phyloP scores from a whole-genome alignment of 2,113 vertebrate genomes.

The Anthoscopus minutus region DNA sequence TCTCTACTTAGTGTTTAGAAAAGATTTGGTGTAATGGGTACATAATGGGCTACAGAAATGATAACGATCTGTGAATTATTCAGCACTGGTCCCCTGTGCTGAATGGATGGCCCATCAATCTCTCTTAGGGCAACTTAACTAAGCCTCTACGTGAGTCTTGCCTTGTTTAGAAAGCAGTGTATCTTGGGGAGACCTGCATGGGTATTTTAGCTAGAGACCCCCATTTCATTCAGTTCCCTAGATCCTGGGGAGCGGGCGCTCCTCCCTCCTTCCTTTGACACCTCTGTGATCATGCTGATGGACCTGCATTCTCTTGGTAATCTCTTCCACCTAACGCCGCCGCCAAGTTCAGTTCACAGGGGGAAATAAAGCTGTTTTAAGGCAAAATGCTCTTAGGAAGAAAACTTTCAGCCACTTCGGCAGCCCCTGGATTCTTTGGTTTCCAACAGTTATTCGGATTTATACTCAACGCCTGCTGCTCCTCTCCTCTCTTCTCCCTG shows the following conservation, averaged over 20 bases:
- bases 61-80: not conserved
- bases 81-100: not conserved
- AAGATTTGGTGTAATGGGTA: not conserved
- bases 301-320: not conserved
- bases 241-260: rapidly evolving
- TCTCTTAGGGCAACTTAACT: not conserved
- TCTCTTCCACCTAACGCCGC: not conserved
- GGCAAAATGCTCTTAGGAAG: not conserved
- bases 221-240: not conserved
- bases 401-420: not conserved
- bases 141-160: not conserved
- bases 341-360: not conserved
- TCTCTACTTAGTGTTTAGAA: not conserved
- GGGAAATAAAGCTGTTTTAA: not conserved
- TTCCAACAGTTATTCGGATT: not conserved
- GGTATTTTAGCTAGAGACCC: not conserved
- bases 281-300: not conserved
- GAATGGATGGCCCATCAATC: not conserved
- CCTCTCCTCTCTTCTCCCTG: not conserved
- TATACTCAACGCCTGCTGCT: not conserved
- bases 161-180: not conserved
- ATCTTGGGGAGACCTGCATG: rapidly evolving
- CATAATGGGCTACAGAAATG: not conserved
- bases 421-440: not conserved
- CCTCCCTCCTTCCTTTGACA: not conserved